Evolutionary conservation across 2,113 vertebrate genomes (phyloP).

Genomic region (Chinchilla lanigera): DNA sequence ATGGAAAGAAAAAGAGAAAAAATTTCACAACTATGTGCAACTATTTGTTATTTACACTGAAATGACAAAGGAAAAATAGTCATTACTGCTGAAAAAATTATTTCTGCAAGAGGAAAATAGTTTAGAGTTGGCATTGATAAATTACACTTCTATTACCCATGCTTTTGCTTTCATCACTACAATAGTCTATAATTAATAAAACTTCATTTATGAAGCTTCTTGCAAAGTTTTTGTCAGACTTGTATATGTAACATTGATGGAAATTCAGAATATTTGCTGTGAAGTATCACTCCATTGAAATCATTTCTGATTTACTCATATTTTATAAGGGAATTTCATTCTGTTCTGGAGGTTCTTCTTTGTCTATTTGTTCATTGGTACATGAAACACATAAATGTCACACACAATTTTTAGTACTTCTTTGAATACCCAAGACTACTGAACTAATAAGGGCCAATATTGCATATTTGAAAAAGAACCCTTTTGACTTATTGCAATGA

Average conservation of each 20-base stretch:
- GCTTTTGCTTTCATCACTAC: not conserved
- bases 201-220: not conserved
- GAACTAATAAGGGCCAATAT: not conserved
- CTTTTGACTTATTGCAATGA: not conserved
- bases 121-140: not conserved
- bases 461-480: not conserved
- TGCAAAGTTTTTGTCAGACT: not conserved
- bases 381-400: not conserved
- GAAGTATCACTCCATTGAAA: not conserved
- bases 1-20: not conserved
- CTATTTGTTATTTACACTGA: not conserved
- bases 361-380: not conserved
- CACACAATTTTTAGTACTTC: not conserved
- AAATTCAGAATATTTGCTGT: not conserved
- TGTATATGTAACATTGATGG: not conserved
- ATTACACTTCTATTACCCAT: not conserved
- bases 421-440: not conserved
- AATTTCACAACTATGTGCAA: not conserved
- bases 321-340: not conserved
- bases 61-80: not conserved
- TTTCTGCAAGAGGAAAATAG: not conserved
- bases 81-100: not conserved
- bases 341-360: not conserved
- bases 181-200: not conserved
- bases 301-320: not conserved